Base-by-base conservation (phyloP, 2,113 vertebrate species). In the Condylura cristata region DNA sequence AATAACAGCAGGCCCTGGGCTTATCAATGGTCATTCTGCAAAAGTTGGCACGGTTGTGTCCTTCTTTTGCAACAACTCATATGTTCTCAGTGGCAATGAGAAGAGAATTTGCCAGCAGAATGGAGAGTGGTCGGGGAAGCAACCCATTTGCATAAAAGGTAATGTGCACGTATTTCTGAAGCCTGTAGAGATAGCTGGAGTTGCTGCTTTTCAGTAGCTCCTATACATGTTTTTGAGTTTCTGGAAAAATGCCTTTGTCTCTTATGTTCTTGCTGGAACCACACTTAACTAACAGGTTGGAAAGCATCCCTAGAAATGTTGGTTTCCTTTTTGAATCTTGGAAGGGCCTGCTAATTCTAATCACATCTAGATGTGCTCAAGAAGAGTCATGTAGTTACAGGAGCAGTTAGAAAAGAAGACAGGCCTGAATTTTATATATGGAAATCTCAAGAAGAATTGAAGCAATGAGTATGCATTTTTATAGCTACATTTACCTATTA, bases 111-210 rank as follows among this genome's bases (percentile, higher is more conserved):
- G 99, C 95, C 98, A 99, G 94, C 97, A 98, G 0, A 97, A 98
- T 93, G 99, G 99, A 96, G 98, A 99, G 86, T 99, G 99, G 99
- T 99, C 99, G 87, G 99, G 99, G 81, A 99, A 98, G 83, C 98
- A 99, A 91, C 99, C 99, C 56, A 97, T 98, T 93, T 99, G 99
- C 97, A 98, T 98, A 91, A 99, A 99, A 99, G 99, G 99, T 99
- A 98, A 83, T 56, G 94, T 66, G 65, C 1, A 13, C 20, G 34
- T 66, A 70, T 88, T 65, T 46, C 51, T 41, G 28, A 51, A 85
- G 75, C 30, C 90, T 53, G 6, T 8, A 63, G 48, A 39, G 11
- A 22, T 61, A 26, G 68, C 37, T 93, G 8, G 58, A 32, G 18
- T 78, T 71, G 39, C 17, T 90, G 16, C 70, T 48, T 66, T 66